phyloP scores from a whole-genome alignment of 2,797 vertebrate genomes.

The Chiroxiphia lanceolata region DNA sequence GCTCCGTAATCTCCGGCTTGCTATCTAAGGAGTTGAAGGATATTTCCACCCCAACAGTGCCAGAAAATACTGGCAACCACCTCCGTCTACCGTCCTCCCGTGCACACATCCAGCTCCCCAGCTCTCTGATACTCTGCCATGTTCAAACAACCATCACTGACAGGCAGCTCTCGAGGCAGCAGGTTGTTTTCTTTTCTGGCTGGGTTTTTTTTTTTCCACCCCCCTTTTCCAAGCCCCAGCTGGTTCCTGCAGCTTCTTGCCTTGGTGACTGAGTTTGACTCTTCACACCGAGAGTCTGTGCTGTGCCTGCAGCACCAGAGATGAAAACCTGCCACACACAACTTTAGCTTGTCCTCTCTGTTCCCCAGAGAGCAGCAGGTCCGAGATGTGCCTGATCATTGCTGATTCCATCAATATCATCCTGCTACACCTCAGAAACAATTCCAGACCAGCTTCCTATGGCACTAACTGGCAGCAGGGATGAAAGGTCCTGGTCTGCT shows the following conservation, averaged over 20 bases:
- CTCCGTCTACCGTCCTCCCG: not conserved
- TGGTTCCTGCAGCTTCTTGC: not conserved
- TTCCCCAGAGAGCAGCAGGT: not conserved
- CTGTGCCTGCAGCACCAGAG: not conserved
- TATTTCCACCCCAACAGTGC: not conserved
- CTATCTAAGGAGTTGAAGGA: constrained; percentile 46
- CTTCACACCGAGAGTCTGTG: not conserved
- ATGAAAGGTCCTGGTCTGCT: not conserved
- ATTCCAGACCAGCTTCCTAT: not conserved
- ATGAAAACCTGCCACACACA: not conserved
- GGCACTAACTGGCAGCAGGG: not conserved
- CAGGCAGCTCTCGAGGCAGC: not conserved
- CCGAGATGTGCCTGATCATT: not conserved
- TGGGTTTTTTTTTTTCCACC: not conserved
- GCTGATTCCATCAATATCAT: too few relatives aligned
- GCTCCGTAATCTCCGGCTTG: constrained; percentile 15
- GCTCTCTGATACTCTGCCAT: not conserved
- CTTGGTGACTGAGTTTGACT: not conserved
- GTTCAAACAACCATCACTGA: not conserved
- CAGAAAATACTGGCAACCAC: constrained; percentile 34
- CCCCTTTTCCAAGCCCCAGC: not conserved
- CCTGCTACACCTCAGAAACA: not conserved
- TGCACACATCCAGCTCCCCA: not conserved
- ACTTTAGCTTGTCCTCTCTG: rapidly evolving
- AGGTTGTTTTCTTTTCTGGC: not conserved